These are phyloP conservation scores for Chaetura pelagica DNA, from an alignment of 2,113 vertebrate genomes.

Conservation along the genomic window DNA sequence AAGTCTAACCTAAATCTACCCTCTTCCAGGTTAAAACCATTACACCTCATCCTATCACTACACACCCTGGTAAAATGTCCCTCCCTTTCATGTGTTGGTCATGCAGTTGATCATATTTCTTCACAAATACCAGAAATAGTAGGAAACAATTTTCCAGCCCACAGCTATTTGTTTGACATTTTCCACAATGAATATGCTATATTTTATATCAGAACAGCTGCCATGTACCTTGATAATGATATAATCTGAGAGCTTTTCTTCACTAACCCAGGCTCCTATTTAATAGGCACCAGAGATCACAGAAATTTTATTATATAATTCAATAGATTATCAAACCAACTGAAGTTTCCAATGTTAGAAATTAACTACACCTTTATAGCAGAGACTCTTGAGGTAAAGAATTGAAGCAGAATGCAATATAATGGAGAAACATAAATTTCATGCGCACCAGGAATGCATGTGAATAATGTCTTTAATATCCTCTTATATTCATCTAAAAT, in stretches of 20 bases:
- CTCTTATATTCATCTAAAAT: conserved; percentile 64
- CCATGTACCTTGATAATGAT: not conserved
- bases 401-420: not conserved
- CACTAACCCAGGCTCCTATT: not conserved
- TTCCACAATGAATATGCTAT: not conserved
- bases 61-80: too few species aligned
- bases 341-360: not conserved
- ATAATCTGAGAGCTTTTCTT: not conserved
- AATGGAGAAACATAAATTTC: conserved; percentile 64
- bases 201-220: not conserved
- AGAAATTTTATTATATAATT: conserved; percentile 16
- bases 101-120: not conserved
- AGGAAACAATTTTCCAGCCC: not conserved
- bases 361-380: conserved; percentile 31
- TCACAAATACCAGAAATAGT: not conserved
- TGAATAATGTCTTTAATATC: conserved; percentile 63
- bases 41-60: too few species aligned
- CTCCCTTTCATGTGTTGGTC: not conserved
- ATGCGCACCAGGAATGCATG: conserved; percentile 20
- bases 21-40: too few species aligned
- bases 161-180: not conserved
- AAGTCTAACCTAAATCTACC: too few species aligned
- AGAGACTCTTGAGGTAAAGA: conserved; percentile 26
- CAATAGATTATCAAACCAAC: conserved; percentile 14
- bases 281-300: conserved; percentile 43